These are phyloP conservation scores for Saccopteryx leptura DNA, from an alignment of 2,113 vertebrate species.

Conservation along the genomic window DNA sequence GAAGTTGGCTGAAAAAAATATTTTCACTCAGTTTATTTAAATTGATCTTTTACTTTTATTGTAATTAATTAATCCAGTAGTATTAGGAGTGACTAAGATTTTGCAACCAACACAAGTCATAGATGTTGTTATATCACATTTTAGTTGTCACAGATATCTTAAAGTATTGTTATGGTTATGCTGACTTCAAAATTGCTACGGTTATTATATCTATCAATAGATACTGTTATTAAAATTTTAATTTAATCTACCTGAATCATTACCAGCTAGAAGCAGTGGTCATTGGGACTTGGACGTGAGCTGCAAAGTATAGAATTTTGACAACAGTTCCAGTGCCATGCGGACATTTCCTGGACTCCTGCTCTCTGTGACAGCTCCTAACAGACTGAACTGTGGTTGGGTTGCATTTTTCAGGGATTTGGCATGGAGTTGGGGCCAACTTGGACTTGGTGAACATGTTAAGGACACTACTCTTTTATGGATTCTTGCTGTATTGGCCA, in stretches of 20 bases:
- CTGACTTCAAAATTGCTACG: constrained; percentile 27
- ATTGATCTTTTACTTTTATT: constrained; percentile 13
- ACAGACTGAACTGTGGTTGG: too few relatives aligned
- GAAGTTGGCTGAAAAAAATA: not conserved
- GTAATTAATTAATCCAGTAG: constrained; percentile 9
- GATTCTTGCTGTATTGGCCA: too few relatives aligned
- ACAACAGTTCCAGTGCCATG: too few relatives aligned
- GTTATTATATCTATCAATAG: constrained; percentile 17
- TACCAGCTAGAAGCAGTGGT: too few relatives aligned
- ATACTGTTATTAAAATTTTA: not conserved
- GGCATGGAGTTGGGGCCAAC: too few relatives aligned
- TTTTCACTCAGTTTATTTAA: constrained; percentile 33
- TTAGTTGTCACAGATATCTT: not conserved
- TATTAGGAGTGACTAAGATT: not conserved
- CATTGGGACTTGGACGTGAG: too few relatives aligned
- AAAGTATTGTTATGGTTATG: constrained; percentile 44
- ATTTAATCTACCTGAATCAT: not conserved
- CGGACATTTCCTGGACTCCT: too few relatives aligned
- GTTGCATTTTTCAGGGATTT: too few relatives aligned
- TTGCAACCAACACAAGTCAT: constrained; percentile 36
- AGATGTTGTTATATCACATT: constrained; percentile 5
- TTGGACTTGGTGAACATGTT: too few relatives aligned
- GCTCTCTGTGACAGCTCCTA: too few relatives aligned
- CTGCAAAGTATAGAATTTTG: too few relatives aligned
- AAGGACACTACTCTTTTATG: too few relatives aligned